These are phyloP conservation scores for Stegastes partitus DNA, from an alignment of 2,113 vertebrate species.

Conservation along the genomic window DNA sequence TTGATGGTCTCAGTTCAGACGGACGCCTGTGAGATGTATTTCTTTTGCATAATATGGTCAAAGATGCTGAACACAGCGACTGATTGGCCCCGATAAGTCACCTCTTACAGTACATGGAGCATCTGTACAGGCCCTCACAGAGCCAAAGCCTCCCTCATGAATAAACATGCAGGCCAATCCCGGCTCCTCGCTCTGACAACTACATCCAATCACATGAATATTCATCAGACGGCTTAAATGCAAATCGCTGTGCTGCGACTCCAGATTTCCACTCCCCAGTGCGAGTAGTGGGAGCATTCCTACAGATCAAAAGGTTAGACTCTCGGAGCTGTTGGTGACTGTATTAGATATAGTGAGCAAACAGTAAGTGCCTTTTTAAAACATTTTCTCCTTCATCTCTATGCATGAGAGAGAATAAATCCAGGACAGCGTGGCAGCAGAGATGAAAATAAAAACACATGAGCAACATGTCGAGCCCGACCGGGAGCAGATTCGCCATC, in stretches of 20 bases:
- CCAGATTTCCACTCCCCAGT: slow-evolving; percentile 49
- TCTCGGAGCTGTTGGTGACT: slow-evolving; percentile 44
- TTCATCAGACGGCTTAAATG: slow-evolving; percentile 72
- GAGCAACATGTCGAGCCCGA: not conserved
- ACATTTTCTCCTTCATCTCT: slow-evolving; percentile 39
- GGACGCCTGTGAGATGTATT: slow-evolving; percentile 2
- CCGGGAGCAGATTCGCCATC: slow-evolving; percentile 4
- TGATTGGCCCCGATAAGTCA: slow-evolving; percentile 36
- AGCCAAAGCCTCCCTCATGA: slow-evolving; percentile 58
- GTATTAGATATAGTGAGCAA: slow-evolving; percentile 49
- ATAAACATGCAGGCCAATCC: slow-evolving; percentile 68
- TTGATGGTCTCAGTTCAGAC: slow-evolving; percentile 5
- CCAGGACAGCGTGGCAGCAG: slow-evolving; percentile 14
- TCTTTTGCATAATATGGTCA: slow-evolving; percentile 30
- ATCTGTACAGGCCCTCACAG: slow-evolving; percentile 33
- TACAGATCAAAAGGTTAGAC: slow-evolving; percentile 70
- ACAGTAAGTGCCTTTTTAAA: slow-evolving; percentile 23
- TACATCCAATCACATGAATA: slow-evolving; percentile 75
- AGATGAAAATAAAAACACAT: slow-evolving; percentile 36
- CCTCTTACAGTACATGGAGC: slow-evolving; percentile 11
- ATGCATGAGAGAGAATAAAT: slow-evolving; percentile 31
- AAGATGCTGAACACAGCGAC: slow-evolving; percentile 33
- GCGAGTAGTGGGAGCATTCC: slow-evolving; percentile 46
- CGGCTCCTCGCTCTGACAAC: slow-evolving; percentile 62
- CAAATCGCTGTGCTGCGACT: slow-evolving; percentile 67